Base-by-base conservation (phyloP, 2,113 vertebrate species). In the Melanostigma gelatinosum region DNA sequence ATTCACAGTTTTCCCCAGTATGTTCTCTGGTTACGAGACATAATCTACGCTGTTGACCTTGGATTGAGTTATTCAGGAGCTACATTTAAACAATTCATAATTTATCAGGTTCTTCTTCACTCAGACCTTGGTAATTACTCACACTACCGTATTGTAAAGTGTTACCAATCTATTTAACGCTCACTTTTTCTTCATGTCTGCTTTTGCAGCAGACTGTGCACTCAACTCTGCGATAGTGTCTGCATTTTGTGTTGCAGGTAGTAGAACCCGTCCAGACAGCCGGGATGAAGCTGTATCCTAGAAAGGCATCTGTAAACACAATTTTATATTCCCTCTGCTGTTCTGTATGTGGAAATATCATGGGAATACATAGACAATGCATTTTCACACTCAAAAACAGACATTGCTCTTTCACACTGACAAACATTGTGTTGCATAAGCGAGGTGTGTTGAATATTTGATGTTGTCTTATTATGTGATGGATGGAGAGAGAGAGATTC, bases 291-390 rank as follows among this genome's bases (percentile, higher is more conserved):
- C 60, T 71, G 64, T 74, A 52, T 62, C 29, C 42, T 38, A 24
- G 12, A 67, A 62, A 29, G 46, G 62, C 50, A 65, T 61, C 75
- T 68, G 34, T 77, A 77, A 82, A 85, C 66, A 82, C 12, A 22
- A n/a, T 73, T 77, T 79, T 64, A 70, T 85, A 83, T 89, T 85
- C 76, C 78, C 73, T 65, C 63, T 66, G 67, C 76, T 72, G 29
- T 38, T 80, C 38, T 77, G 29, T 34, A 72, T 42, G 20, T 58
- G 54, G 12, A 77, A 79, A 44, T 73, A 79, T 78, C 67, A 74
- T 66, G 58, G 78, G 65, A 86, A 82, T 74, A 68, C 48, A 55
- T 8, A 44, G 20, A 67, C 24, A 18, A 42, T 57, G 27, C 16
- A 40, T 57, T 65, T 65, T 62, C 24, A 63, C 22, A 52, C 7